Percentiles rank a stretch among this genome's conserved stretches.
phyloP scores from a whole-genome alignment of 2,797 vertebrate genomes.

The Neosilurus hyrtlii region DNA sequence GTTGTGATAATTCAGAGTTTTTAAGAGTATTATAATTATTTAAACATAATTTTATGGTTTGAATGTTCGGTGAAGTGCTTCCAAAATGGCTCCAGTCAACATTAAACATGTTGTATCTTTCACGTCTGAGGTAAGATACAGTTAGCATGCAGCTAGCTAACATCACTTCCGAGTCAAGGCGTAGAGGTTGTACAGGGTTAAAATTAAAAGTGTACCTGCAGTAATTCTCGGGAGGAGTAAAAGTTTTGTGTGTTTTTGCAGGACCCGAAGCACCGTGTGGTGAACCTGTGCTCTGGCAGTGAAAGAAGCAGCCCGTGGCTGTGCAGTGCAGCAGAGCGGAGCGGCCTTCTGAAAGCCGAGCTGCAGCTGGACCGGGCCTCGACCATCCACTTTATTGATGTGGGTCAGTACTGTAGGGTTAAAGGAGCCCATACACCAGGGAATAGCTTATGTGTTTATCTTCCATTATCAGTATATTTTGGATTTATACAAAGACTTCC shows the following conservation, averaged over 20 bases:
- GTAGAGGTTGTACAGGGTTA: neutral
- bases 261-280: slow-evolving; percentile 70
- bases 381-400: slow-evolving; percentile 69
- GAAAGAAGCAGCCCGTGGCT: slow-evolving; percentile 67
- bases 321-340: slow-evolving; percentile 63
- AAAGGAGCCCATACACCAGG: no score
- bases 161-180: neutral
- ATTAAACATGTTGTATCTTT: slow-evolving; percentile 75
- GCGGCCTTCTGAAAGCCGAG: slow-evolving; percentile 67
- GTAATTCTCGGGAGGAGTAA: neutral
- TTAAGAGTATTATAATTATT: neutral
- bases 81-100: slow-evolving; percentile 70
- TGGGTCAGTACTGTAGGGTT: slow-evolving; percentile 60
- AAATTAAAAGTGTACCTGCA: neutral
- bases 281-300: slow-evolving; percentile 66
- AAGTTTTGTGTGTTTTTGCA: slow-evolving; percentile 45
- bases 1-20: neutral
- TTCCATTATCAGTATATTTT: no score
- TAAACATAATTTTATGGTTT: neutral
- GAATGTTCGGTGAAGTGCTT: neutral
- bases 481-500: no score
- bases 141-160: neutral
- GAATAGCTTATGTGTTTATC: no score
- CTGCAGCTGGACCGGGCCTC: slow-evolving; percentile 72
- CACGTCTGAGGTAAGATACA: slow-evolving; percentile 72